These are phyloP conservation scores for Trogon surrucura DNA, from an alignment of 2,113 vertebrate genomes.

Conservation along the genomic window DNA sequence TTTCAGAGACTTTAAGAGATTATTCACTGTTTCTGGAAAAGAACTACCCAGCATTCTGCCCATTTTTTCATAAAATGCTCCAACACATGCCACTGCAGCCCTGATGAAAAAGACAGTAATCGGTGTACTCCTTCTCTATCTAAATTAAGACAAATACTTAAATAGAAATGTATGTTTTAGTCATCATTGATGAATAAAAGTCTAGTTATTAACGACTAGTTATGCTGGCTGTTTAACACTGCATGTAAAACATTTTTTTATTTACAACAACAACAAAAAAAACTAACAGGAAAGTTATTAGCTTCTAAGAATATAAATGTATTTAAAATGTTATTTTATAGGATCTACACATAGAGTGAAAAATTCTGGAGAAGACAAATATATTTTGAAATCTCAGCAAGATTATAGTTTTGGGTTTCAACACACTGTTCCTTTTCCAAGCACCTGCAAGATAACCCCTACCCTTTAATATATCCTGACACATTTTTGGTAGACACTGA, in stretches of 20 bases:
- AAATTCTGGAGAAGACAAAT: not conserved
- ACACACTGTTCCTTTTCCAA: not conserved
- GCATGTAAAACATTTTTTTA: not conserved
- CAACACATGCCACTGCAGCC: conserved; percentile 95
- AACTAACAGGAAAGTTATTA: not conserved
- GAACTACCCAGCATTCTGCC: conserved; percentile 97
- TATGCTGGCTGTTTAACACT: not conserved
- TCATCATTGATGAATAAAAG: not conserved
- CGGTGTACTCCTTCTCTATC: not conserved
- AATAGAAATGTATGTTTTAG: not conserved
- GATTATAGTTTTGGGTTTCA: not conserved
- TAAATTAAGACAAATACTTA: not conserved
- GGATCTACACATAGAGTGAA: accelerated
- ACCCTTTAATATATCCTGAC: not conserved
- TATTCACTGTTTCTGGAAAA: conserved; percentile 98
- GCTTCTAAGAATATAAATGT: not conserved
- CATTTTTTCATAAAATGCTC: conserved; percentile 99
- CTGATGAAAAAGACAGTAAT: conserved; percentile 67
- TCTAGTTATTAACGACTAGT: not conserved
- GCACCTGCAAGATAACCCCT: not conserved
- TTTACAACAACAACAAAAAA: not conserved
- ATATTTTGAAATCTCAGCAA: not conserved
- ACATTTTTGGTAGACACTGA: not conserved
- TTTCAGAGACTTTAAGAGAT: conserved; percentile 96
- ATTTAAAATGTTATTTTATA: not conserved